Conservation (phyloP, 2,797 vertebrate genomes). For the Gambusia yucatana region DNA sequence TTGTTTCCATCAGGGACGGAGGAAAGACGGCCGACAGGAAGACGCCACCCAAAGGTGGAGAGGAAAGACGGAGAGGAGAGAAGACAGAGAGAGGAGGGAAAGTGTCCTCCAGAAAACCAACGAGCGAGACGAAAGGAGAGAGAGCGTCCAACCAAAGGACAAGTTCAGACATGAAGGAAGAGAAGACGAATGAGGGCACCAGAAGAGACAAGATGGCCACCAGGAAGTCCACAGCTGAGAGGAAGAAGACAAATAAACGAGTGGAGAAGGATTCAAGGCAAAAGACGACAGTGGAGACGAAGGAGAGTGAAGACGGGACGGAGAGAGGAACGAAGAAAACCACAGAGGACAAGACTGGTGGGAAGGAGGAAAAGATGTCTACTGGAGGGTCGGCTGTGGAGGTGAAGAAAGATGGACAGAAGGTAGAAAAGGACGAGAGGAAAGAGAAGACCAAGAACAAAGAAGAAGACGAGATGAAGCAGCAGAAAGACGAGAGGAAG, state of each 20-base stretch:
- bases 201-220: not conserved
- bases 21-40: conserved; percentile 1
- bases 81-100: not conserved
- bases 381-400: not conserved
- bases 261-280: not conserved
- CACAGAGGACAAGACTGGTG: conserved; percentile 1
- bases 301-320: not conserved
- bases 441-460: not conserved
- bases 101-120: not conserved
- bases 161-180: not conserved
- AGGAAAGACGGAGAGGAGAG: not conserved
- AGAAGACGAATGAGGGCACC: not conserved
- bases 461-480: not conserved
- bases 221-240: not conserved
- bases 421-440: not conserved
- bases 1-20: conserved; percentile 29
- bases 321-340: not conserved
- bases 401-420: not conserved
- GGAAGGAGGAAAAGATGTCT: conserved; percentile 38
- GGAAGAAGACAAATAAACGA: not conserved
- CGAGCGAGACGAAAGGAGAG: not conserved
- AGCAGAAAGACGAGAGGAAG: conserved; percentile 47
- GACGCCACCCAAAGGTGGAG: not conserved
- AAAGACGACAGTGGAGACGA: not conserved
- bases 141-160: not conserved